These are phyloP conservation scores for Sepioteuthis lessoniana DNA, from an alignment of 2,888 invertebrate genomes.

Conservation along the genomic window DNA sequence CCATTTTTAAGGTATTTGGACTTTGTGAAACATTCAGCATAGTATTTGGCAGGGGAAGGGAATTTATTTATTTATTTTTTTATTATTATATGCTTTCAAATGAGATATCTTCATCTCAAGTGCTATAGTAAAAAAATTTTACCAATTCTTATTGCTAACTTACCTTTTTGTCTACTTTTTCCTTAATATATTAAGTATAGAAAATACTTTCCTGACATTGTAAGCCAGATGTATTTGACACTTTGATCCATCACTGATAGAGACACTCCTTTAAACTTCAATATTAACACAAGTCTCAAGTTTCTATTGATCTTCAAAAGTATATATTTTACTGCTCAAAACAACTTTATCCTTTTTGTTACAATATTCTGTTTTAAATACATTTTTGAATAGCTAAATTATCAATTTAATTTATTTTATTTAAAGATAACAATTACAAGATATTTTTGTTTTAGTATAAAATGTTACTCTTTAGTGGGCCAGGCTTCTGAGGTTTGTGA, in stretches of 20 bases:
- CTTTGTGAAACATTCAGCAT: not conserved
- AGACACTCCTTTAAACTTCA: not conserved
- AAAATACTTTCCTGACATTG: too few relatives aligned
- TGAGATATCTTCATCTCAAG: not conserved
- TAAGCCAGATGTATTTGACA: not conserved
- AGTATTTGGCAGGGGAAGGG: not conserved
- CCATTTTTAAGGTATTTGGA: not conserved
- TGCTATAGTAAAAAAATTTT: not conserved
- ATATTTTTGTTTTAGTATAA: not conserved
- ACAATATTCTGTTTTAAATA: not conserved
- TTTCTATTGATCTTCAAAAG: not conserved
- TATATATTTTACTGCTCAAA: not conserved
- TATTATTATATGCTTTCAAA: not conserved
- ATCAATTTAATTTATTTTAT: not conserved
- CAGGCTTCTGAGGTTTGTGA: too few relatives aligned
- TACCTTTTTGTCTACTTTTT: not conserved
- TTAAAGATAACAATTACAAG: not conserved
- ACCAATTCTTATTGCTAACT: not conserved
- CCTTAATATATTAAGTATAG: too few relatives aligned
- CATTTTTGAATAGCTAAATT: not conserved
- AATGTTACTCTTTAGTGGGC: not conserved
- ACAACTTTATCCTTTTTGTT: not conserved
- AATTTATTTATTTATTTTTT: not conserved
- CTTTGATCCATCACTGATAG: not conserved
- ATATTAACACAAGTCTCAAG: not conserved